Evolutionary conservation across 1,140 invertebrate genomes (phyloP).

Genomic region (Hermetia illucens): DNA sequence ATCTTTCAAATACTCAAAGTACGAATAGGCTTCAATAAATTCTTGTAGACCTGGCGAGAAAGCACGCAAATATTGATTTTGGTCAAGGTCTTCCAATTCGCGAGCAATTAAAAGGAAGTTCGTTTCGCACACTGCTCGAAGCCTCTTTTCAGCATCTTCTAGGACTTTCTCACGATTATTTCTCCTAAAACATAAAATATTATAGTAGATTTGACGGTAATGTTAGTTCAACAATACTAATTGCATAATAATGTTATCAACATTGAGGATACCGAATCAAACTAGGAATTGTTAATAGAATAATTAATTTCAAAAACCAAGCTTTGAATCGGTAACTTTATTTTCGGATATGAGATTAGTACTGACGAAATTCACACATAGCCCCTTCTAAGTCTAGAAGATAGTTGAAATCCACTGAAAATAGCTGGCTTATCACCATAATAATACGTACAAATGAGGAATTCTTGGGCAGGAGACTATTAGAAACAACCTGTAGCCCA

Average conservation of each 20-base stretch:
- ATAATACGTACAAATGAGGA: no score
- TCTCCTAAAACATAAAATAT: slow-evolving; percentile 31
- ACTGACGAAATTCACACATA: no score
- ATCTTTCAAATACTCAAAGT: slow-evolving; percentile 48
- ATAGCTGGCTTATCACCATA: no score
- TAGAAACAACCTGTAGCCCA: no score
- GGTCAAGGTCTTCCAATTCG: slow-evolving; percentile 56
- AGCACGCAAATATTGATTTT: slow-evolving; percentile 58
- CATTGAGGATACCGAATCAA: neutral
- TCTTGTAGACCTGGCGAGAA: slow-evolving; percentile 72
- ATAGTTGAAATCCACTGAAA: no score
- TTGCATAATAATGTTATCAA: neutral
- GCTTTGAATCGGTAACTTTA: no score
- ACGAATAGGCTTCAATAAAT: slow-evolving; percentile 72
- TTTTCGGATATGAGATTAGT: no score
- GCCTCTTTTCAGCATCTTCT: slow-evolving; percentile 46
- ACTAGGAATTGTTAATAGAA: no score
- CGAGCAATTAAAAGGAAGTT: slow-evolving; percentile 52
- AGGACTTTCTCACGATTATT: slow-evolving; percentile 41
- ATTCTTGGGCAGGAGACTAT: no score
- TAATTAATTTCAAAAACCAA: no score
- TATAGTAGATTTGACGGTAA: neutral
- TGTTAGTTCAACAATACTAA: slow-evolving; percentile 2
- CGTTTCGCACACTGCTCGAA: slow-evolving; percentile 42
- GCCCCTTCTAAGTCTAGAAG: no score